These are phyloP conservation scores for Monochamus alternatus DNA, from an alignment of 2,888 invertebrate species.

Conservation along the genomic window DNA sequence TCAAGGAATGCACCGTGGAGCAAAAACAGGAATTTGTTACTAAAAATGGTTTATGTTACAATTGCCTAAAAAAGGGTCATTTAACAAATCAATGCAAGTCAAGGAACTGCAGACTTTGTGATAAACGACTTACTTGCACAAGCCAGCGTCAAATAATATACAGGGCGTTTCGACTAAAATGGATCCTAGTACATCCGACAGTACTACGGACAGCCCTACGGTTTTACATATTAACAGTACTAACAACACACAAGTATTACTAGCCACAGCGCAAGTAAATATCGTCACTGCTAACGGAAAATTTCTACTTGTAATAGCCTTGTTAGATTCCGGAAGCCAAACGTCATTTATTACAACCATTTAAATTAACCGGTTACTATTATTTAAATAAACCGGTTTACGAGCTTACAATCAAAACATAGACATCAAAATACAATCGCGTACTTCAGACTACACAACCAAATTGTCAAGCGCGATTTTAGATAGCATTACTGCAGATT, in stretches of 20 bases:
- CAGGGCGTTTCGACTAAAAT: no score
- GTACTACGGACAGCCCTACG: background rate
- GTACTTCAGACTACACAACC: background rate
- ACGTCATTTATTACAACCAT: conserved; percentile 8
- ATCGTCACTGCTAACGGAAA: background rate
- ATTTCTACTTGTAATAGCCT: background rate
- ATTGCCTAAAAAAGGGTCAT: conserved; percentile 20
- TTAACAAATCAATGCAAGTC: conserved; percentile 20
- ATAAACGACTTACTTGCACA: conserved; percentile 58
- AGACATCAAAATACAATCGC: background rate
- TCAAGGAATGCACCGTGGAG: conserved; percentile 3
- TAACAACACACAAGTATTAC: background rate
- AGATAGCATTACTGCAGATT: background rate
- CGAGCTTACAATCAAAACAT: no score
- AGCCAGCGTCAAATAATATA: no score
- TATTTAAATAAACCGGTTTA: conserved; percentile 5
- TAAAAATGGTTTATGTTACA: conserved; percentile 5
- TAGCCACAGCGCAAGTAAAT: conserved; percentile 16
- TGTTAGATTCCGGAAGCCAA: no score
- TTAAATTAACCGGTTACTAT: no score
- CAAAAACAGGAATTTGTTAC: conserved; percentile 26
- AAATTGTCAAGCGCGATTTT: conserved; percentile 4
- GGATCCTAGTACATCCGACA: background rate
- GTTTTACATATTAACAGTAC: background rate
- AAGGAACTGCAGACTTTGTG: conserved; percentile 71